Base-by-base conservation (phyloP, 37 sponge, comb jelly and placozoan species). In the Crambe crambe region DNA sequence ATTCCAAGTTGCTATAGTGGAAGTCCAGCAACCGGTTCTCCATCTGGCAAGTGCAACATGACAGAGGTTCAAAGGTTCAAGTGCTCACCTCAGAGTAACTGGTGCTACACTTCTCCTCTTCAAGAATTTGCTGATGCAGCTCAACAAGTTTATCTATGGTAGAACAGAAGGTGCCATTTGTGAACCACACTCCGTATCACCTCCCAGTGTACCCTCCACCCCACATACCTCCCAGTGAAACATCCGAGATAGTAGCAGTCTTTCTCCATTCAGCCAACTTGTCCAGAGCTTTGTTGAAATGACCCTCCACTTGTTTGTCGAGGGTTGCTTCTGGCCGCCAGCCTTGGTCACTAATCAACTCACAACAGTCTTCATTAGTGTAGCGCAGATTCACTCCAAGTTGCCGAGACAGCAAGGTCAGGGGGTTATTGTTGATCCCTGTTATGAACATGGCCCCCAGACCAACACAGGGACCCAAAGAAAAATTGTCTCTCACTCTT, bases 361-460 rank as follows among this genome's bases (percentile, higher is more conserved):
- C 91, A 74, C 95, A 95, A 30, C 56, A 43, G 68, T 88, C 92
- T 35, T 94, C 95, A 22, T 82, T 66, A 34, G 85, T 88, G 4
- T 59, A 34, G 26, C 70, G 76, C 22, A 88, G 56, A 20, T 60
- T 78, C 18, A 82, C 32, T 0, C 75, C 95, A 63, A 85, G 67
- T 79, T 95, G 95, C 29, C 80, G 75, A 23, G 79, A 42, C 18
- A 95, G 69, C 10, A 91, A 74, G n/a, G 89, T 88, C 58, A 90
- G 58, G 42, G 95, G 95, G 73, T 95, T 95, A 41, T 91, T 95
- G 75, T 66, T 74, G 30, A 90, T 71, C 23, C 95, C 95, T 12
- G 91, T 95, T 36, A 95, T 83, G 66, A 95, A 89, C 91, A 90
- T 90, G 75, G 95, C 95, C 15, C 95, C 95, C 72, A 81, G 26